phyloP scores from a whole-genome alignment of 35 echinoderm and acorn worm genomes.

The Apostichopus parvimensis region DNA sequence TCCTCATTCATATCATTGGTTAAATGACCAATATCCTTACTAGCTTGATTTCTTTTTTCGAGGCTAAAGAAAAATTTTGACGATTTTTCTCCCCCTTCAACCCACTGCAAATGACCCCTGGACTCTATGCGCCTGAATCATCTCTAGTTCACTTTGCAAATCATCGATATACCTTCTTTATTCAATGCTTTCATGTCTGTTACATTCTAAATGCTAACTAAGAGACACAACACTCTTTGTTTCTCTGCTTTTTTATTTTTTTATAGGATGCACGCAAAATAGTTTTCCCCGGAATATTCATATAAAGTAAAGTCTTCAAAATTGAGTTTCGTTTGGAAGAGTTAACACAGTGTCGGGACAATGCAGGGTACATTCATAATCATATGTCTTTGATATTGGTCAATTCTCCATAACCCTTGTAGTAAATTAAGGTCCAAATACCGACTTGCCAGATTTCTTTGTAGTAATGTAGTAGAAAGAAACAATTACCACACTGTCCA shows the following conservation, averaged over 20 bases:
- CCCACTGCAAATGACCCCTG: neutral
- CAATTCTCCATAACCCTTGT: too few relatives aligned
- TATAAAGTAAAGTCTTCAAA: neutral
- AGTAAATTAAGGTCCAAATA: too few relatives aligned
- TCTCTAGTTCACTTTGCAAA: slow-evolving; percentile 12
- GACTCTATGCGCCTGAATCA: neutral
- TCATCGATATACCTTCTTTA: neutral
- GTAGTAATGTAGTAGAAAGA: too few relatives aligned
- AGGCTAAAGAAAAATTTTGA: neutral
- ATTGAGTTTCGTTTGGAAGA: too few relatives aligned
- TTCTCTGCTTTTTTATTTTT: neutral
- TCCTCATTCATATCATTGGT: neutral
- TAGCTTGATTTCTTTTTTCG: neutral
- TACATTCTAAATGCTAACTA: neutral
- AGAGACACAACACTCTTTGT: neutral
- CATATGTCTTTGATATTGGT: too few relatives aligned
- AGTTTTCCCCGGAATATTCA: neutral
- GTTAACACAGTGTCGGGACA: too few relatives aligned
- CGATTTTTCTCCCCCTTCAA: neutral
- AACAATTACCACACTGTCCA: too few relatives aligned
- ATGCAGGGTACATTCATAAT: too few relatives aligned
- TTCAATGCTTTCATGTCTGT: neutral
- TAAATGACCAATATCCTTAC: neutral
- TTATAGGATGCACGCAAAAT: neutral
- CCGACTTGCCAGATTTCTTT: too few relatives aligned